Conservation (phyloP, 1,140 invertebrate species). For the Rhysida immarginata region DNA sequence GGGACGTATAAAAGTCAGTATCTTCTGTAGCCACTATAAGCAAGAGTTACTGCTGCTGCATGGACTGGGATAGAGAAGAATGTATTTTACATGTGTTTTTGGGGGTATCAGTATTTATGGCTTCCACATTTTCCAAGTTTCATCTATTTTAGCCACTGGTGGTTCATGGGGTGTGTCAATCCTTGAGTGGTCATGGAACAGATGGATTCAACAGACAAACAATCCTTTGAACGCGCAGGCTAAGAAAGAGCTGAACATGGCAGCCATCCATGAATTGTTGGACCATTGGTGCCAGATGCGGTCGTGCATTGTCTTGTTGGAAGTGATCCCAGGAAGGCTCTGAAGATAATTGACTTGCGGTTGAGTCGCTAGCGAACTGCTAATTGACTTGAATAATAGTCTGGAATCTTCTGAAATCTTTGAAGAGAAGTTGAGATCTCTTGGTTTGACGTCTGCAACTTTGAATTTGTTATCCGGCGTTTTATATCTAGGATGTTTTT, state of each 20-base stretch:
- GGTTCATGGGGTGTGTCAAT: too few relatives aligned
- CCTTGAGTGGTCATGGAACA: background rate
- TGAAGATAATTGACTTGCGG: too few relatives aligned
- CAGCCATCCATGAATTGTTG: background rate
- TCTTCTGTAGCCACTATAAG: background rate
- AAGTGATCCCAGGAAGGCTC: too few relatives aligned
- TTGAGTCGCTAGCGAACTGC: too few relatives aligned
- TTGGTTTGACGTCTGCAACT: too few relatives aligned
- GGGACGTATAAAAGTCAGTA: background rate
- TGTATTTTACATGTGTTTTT: background rate
- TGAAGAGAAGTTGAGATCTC: too few relatives aligned
- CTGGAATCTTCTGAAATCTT: too few relatives aligned
- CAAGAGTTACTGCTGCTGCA: background rate
- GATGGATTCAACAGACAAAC: background rate
- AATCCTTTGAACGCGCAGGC: background rate
- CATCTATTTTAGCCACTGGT: background rate
- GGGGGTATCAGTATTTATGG: background rate
- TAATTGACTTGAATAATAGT: too few relatives aligned
- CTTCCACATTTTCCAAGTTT: background rate
- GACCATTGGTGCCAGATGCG: background rate
- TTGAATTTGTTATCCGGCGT: too few relatives aligned
- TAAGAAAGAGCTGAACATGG: background rate
- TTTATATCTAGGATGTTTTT: too few relatives aligned
- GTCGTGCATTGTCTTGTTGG: too few relatives aligned
- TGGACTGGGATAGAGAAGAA: background rate